Percentiles rank a stretch among this genome's conserved stretches.
Conservation (phyloP, 1,140 invertebrate genomes). For the Hormaphis cornu region DNA sequence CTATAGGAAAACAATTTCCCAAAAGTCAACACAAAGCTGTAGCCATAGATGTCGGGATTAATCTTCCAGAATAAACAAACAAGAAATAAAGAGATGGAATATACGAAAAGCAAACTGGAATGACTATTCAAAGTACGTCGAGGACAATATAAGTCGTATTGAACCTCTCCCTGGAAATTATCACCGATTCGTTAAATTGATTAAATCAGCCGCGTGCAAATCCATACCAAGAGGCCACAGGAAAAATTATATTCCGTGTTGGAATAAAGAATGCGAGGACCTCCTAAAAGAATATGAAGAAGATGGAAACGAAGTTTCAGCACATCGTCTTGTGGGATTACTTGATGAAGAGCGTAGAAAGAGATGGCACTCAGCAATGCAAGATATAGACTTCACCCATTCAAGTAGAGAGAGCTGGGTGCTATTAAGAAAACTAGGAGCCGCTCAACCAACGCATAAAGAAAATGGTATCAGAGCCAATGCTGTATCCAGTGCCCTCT, state of each 20-base stretch:
- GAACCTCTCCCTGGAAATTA: constrained; percentile 10
- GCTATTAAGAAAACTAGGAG: constrained; percentile 8
- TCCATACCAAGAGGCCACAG: constrained; percentile 26
- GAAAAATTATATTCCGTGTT: constrained; percentile 32
- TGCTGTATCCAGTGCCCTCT: background rate
- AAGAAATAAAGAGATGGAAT: background rate
- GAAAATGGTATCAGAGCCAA: background rate
- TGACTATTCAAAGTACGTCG: constrained; percentile 6
- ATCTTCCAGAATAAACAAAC: background rate
- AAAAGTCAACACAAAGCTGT: constrained; percentile 23
- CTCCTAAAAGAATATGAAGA: constrained; percentile 1
- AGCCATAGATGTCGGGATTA: background rate
- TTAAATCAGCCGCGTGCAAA: constrained; percentile 17
- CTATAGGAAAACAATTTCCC: background rate
- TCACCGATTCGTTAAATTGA: constrained; percentile 3
- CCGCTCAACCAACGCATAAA: background rate
- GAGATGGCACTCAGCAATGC: background rate
- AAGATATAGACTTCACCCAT: constrained; percentile 14
- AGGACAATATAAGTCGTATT: constrained; percentile 6
- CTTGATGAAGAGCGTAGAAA: constrained; percentile 5
- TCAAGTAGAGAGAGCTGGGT: constrained; percentile 23
- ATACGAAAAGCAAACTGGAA: constrained; percentile 20
- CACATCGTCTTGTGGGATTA: background rate
- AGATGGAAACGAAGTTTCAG: background rate
- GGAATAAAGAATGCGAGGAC: constrained; percentile 12